A percentile compares a stretch with the other conserved stretches of the same genome.
phyloP scores from a whole-genome alignment of 2,113 vertebrate species.

The Butorides virescens region DNA sequence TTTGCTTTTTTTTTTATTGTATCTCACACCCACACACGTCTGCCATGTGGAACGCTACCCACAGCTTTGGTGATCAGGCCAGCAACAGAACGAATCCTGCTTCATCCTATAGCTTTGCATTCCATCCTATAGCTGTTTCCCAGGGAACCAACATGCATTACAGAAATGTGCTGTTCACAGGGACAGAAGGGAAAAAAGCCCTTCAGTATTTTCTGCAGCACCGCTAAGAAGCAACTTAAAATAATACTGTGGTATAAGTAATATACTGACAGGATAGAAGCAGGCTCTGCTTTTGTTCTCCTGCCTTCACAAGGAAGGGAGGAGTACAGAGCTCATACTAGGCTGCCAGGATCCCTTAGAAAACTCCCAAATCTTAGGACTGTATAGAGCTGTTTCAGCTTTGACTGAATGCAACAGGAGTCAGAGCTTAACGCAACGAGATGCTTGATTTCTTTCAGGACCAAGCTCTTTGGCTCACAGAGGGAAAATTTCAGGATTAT shows the following conservation, averaged over 20 bases:
- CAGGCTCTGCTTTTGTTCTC: background rate
- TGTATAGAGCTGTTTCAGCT: background rate
- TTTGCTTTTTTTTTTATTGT: background rate
- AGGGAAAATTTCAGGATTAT: background rate
- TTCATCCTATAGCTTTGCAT: background rate
- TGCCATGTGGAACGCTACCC: background rate
- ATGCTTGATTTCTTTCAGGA: background rate
- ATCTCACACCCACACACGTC: background rate
- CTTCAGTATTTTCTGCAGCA: background rate
- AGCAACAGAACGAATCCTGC: background rate
- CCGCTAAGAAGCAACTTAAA: background rate
- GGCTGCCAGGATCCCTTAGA: background rate
- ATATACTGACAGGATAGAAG: background rate
- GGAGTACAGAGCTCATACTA: background rate
- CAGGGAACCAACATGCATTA: background rate
- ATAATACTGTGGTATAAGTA: background rate
- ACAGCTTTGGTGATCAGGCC: background rate
- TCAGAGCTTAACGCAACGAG: fast-evolving
- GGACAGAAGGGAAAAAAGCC: background rate
- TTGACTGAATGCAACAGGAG: background rate
- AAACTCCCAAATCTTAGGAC: background rate
- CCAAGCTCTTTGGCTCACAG: background rate
- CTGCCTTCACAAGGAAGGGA: background rate
- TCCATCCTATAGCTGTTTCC: background rate
- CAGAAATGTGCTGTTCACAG: background rate